phyloP scores from a whole-genome alignment of 2,113 vertebrate genomes.

The Gasterosteus nipponicus region DNA sequence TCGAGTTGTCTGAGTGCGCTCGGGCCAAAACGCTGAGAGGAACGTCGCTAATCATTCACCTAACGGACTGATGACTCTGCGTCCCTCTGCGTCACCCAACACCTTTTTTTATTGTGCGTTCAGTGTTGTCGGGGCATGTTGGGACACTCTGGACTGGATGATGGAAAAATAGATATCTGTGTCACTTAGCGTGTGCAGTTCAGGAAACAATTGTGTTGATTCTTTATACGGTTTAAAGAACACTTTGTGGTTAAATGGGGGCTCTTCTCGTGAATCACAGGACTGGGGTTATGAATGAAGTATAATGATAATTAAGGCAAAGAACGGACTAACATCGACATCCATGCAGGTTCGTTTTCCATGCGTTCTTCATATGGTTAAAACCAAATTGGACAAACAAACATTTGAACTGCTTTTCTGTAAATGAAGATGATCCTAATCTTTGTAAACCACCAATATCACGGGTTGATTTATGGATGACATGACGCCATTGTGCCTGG shows the following conservation, averaged over 20 bases:
- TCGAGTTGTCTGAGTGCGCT: constrained; percentile 57
- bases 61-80: constrained; percentile 39
- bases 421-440: neutral
- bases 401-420: neutral
- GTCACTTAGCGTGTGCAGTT: neutral
- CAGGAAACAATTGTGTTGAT: too few relatives aligned
- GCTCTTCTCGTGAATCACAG: neutral
- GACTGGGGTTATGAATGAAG: neutral
- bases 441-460: constrained; percentile 24
- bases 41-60: constrained; percentile 49
- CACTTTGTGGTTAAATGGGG: neutral
- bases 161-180: neutral
- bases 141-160: too few relatives aligned
- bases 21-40: constrained; percentile 40
- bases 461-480: constrained; percentile 32
- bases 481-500: neutral
- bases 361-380: neutral
- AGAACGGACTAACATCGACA: neutral
- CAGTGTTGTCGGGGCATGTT: neutral
- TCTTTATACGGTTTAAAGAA: neutral
- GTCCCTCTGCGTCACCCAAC: neutral
- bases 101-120: neutral
- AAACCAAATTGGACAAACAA: neutral
- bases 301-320: neutral
- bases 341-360: neutral